Evolutionary conservation across 2,888 invertebrate species (phyloP).

Genomic region (Adelognathus sp.): DNA sequence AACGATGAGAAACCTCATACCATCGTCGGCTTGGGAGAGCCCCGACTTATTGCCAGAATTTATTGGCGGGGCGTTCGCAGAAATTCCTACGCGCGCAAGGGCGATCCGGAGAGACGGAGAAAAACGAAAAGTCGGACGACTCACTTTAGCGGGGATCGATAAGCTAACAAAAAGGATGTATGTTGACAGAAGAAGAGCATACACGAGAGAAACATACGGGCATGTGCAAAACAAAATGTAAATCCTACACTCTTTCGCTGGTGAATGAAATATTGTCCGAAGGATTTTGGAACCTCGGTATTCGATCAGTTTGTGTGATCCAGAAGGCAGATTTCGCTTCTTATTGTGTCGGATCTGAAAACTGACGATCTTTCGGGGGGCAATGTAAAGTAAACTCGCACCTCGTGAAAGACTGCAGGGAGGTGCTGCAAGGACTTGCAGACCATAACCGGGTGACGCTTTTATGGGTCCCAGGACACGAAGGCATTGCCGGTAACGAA

Average conservation of each 20-base stretch:
- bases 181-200: background rate
- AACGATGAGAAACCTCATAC: background rate
- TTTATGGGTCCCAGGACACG: too few relatives aligned
- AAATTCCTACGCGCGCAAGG: background rate
- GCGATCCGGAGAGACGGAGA: conserved; percentile 6
- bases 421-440: too few relatives aligned
- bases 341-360: too few relatives aligned
- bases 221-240: background rate
- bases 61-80: conserved; percentile 58
- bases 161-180: background rate
- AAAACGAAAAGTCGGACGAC: conserved; percentile 17
- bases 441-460: too few relatives aligned
- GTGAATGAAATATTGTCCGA: too few relatives aligned
- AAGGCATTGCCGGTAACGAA: too few relatives aligned
- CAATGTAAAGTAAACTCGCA: too few relatives aligned
- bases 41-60: conserved; percentile 63
- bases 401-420: too few relatives aligned
- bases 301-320: too few relatives aligned
- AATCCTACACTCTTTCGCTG: background rate
- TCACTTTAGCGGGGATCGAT: conserved; percentile 12
- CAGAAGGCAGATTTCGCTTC: too few relatives aligned
- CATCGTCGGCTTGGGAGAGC: background rate
- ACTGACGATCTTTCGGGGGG: too few relatives aligned
- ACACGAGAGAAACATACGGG: background rate
- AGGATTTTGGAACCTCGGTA: too few relatives aligned